Conservation (phyloP, 2,113 vertebrate species). For the Hippocampus guttulatus region DNA sequence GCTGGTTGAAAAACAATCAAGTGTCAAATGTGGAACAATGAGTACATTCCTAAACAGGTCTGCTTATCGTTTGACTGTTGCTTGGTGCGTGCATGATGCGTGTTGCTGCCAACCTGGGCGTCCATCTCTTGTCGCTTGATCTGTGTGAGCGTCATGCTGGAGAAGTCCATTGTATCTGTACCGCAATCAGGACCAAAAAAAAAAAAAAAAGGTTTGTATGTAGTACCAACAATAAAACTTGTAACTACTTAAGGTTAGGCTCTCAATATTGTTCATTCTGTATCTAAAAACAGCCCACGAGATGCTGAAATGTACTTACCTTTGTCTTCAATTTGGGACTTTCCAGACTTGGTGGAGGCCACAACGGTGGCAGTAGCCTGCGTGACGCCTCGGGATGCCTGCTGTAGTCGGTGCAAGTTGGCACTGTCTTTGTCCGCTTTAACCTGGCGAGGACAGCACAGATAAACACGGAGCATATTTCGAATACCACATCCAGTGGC, state of each 20-base stretch:
- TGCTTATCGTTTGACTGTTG: neutral
- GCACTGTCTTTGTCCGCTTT: conserved; percentile 90
- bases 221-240: neutral
- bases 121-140: conserved; percentile 98
- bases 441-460: conserved; percentile 71
- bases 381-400: conserved; percentile 85
- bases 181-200: neutral
- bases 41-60: neutral
- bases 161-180: conserved; percentile 94
- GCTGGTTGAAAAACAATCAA: conserved; percentile 4
- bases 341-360: conserved; percentile 90
- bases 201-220: neutral
- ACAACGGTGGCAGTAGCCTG: conserved; percentile 88
- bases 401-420: conserved; percentile 84
- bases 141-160: conserved; percentile 91
- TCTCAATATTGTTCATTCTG: neutral
- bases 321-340: conserved; percentile 89
- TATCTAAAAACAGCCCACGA: neutral
- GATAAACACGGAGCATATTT: too few species aligned
- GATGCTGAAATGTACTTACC: conserved; percentile 64
- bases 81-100: too few species aligned
- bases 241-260: neutral
- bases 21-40: conserved; percentile 10
- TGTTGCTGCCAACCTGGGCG: conserved; percentile 79
- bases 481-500: too few species aligned